Conservation (phyloP, 2,888 invertebrate genomes). For the Congeria kusceri region DNA sequence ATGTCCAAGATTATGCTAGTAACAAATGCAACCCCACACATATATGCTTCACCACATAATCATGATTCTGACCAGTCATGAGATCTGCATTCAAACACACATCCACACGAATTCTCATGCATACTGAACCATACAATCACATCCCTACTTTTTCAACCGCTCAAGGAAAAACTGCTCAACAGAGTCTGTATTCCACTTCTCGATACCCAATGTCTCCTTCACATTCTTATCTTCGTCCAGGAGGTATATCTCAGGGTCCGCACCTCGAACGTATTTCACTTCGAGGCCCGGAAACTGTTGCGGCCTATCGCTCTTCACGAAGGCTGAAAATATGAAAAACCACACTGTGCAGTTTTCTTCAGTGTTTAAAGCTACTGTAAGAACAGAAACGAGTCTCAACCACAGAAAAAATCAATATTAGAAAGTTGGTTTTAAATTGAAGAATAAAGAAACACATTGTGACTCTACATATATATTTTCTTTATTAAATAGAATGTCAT, state of each 20-base stretch:
- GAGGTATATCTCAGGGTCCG: slow-evolving; percentile 97
- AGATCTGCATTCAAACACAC: not conserved
- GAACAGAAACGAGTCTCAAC: too few relatives aligned
- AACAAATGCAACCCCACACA: not conserved
- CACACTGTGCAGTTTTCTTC: too few relatives aligned
- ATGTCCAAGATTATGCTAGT: not conserved
- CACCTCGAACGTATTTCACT: slow-evolving; percentile 96
- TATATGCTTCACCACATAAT: not conserved
- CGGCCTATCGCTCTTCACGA: slow-evolving; percentile 96
- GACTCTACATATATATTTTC: too few relatives aligned
- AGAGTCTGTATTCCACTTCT: slow-evolving; percentile 99
- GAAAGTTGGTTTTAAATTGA: too few relatives aligned
- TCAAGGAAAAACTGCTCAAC: slow-evolving; percentile 98
- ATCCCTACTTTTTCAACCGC: slow-evolving; percentile 88
- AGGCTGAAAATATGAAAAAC: slow-evolving; percentile 89
- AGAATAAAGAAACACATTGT: too few relatives aligned
- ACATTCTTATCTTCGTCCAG: slow-evolving; percentile 92
- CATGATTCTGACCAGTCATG: not conserved
- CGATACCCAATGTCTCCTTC: slow-evolving; percentile 95
- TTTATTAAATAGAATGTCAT: too few relatives aligned
- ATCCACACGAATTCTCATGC: not conserved
- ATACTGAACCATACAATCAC: not conserved
- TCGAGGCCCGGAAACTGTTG: slow-evolving; percentile 95
- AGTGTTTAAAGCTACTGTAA: too few relatives aligned
- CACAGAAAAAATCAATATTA: too few relatives aligned